phyloP scores from a whole-genome alignment of 1,140 invertebrate species.

The Saccostrea glomerata region DNA sequence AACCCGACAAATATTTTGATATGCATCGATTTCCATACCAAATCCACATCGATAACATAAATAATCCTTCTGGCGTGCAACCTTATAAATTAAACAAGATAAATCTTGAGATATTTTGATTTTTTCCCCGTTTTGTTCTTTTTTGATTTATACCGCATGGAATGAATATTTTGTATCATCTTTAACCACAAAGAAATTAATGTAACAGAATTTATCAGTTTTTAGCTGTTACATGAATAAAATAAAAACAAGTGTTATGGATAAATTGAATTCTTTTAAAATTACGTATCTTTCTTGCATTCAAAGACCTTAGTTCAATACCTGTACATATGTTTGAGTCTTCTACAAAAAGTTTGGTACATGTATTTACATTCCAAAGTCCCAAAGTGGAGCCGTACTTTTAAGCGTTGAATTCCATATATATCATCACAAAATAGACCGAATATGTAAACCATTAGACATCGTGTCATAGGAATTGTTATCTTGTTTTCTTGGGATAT shows the following conservation, averaged over 20 bases:
- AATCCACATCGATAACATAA: conserved; percentile 11
- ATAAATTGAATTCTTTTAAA: no score
- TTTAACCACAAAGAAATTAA: no score
- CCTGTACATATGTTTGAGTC: not conserved
- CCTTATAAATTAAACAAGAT: conserved; percentile 5
- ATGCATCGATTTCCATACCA: not conserved
- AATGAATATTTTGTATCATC: not conserved
- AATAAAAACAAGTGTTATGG: no score
- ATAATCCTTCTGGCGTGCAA: not conserved
- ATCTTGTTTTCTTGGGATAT: not conserved
- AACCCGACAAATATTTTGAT: conserved; percentile 21
- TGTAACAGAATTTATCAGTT: no score
- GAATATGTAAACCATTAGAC: not conserved
- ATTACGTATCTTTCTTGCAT: no score
- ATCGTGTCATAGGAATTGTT: not conserved
- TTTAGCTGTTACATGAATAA: not conserved
- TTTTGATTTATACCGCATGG: not conserved
- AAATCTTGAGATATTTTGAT: not conserved
- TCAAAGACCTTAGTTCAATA: no score
- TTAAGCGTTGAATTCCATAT: not conserved
- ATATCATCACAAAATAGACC: not conserved
- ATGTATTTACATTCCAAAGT: not conserved
- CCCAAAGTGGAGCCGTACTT: not conserved
- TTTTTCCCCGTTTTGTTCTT: not conserved
- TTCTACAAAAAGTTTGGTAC: not conserved